These are phyloP conservation scores for Drosophila tristis DNA, from an alignment of 1,140 invertebrate species.

Conservation along the genomic window DNA sequence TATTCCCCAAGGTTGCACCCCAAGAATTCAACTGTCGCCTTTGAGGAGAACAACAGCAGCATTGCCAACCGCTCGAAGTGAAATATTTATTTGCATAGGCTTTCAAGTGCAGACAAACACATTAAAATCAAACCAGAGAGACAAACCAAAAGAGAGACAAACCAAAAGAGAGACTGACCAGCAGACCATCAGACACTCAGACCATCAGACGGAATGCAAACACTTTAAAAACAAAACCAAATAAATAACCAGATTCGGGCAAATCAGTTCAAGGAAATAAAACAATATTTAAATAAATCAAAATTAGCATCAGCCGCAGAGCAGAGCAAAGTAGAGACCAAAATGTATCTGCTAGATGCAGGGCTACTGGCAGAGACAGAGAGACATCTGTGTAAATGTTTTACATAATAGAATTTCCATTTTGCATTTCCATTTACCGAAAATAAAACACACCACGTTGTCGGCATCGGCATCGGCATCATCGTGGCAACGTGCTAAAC, in stretches of 20 bases:
- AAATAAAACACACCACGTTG: constrained; percentile 59
- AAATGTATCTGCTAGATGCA: constrained; percentile 43
- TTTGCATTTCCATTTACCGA: constrained; percentile 72
- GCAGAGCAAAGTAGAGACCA: background rate
- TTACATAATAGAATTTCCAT: constrained; percentile 72
- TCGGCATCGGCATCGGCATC: constrained; percentile 9
- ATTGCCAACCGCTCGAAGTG: too few species aligned
- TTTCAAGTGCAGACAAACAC: constrained; percentile 45
- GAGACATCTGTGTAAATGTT: constrained; percentile 53
- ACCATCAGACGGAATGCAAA: constrained; percentile 47
- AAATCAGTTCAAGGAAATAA: constrained; percentile 53
- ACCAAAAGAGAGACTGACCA: too few species aligned
- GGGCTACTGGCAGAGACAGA: background rate
- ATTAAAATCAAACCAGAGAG: constrained; percentile 43
- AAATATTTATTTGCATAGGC: constrained; percentile 23
- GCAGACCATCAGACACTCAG: background rate
- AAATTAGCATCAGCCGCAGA: constrained; percentile 68
- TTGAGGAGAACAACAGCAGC: constrained; percentile 12
- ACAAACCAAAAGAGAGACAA: too few species aligned
- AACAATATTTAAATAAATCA: constrained; percentile 77
- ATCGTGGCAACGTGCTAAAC: constrained; percentile 43
- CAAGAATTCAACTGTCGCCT: constrained; percentile 27
- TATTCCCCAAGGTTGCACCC: constrained; percentile 26
- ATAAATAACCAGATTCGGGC: constrained; percentile 7
- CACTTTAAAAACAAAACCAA: constrained; percentile 23